These are phyloP conservation scores for Boloria selene DNA, from an alignment of 2,888 invertebrate species.

Conservation along the genomic window DNA sequence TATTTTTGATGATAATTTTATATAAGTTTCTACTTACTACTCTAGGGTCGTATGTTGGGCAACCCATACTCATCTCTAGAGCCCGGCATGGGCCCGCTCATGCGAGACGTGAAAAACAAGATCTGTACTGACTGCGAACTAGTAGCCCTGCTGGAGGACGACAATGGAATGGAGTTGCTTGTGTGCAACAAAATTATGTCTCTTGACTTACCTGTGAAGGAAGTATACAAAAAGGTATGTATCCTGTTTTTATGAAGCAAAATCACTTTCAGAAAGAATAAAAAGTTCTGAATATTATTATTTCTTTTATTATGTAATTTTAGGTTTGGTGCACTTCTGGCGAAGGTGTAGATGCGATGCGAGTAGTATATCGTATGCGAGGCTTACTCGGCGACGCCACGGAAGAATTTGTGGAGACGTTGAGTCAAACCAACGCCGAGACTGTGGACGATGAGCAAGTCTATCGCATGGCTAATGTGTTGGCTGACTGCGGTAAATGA, in stretches of 20 bases:
- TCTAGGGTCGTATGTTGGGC: constrained; percentile 95
- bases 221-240: constrained; percentile 89
- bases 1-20: not conserved
- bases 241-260: not conserved
- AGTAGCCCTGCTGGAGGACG: constrained; percentile 98
- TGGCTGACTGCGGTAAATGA: constrained; percentile 70
- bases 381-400: constrained; percentile 99
- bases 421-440: constrained; percentile 92
- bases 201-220: constrained; percentile 96
- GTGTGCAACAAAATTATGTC: constrained; percentile 99
- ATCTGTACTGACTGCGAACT: constrained; percentile 99
- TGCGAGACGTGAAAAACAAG: constrained; percentile 99
- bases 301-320: not conserved
- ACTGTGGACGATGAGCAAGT: constrained; percentile 96
- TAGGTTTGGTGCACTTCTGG: constrained; percentile 94
- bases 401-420: constrained; percentile 98
- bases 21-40: not conserved
- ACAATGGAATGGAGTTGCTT: constrained; percentile 98
- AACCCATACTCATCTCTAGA: constrained; percentile 98
- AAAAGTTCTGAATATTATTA: not conserved
- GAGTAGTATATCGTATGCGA: constrained; percentile 98
- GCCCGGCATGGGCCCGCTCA: constrained; percentile 96
- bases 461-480: constrained; percentile 84
- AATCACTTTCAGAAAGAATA: not conserved
- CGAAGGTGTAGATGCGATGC: constrained; percentile 97